phyloP scores from a whole-genome alignment of 2,113 vertebrate species.

The Rhizomys pruinosus region DNA sequence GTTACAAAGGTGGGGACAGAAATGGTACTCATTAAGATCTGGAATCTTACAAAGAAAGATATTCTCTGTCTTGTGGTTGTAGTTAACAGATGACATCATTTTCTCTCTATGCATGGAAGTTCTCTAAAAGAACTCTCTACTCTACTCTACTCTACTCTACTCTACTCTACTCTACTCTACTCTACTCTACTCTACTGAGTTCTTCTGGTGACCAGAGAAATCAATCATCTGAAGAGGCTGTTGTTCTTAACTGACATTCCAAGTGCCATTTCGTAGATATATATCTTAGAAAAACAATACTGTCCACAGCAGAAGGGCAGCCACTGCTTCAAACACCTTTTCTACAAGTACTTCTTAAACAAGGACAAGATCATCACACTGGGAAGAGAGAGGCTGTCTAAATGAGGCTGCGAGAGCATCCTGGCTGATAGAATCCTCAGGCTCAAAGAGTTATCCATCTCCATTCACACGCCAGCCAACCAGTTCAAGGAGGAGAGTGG shows the following conservation, averaged over 20 bases:
- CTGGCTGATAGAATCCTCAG: conserved; percentile 73
- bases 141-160: neutral
- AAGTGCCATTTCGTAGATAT: conserved; percentile 58
- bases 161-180: neutral
- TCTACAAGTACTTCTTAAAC: conserved; percentile 73
- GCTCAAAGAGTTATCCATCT: conserved; percentile 84
- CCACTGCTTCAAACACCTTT: neutral
- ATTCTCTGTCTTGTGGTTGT: no score
- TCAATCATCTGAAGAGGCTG: conserved; percentile 52
- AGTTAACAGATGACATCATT: neutral
- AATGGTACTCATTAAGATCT: neutral
- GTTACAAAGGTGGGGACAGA: neutral
- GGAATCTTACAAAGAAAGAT: neutral
- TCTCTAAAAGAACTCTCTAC: neutral
- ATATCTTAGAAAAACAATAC: conserved; percentile 63
- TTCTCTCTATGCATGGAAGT: neutral
- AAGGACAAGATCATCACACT: conserved; percentile 53
- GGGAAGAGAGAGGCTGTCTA: conserved; percentile 55
- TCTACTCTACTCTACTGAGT: conserved; percentile 4
- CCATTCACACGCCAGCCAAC: conserved; percentile 83
- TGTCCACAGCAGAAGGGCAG: conserved; percentile 10
- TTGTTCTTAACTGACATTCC: conserved; percentile 50
- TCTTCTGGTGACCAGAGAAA: conserved; percentile 58
- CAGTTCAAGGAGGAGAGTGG: conserved; percentile 84
- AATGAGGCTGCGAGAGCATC: conserved; percentile 58